Conservation (phyloP, 2,888 invertebrate genomes). For the Melolontha melolontha region DNA sequence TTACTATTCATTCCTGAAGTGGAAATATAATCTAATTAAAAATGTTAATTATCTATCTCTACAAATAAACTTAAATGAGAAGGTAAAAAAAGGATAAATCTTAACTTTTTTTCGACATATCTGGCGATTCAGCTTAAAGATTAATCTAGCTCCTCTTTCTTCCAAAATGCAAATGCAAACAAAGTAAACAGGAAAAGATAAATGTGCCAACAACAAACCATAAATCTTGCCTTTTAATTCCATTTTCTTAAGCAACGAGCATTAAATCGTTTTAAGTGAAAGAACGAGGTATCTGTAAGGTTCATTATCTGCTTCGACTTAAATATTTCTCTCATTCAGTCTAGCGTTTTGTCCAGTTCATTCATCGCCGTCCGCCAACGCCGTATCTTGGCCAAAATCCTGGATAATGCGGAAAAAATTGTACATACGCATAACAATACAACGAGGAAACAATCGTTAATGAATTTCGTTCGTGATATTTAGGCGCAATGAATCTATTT, state of each 20-base stretch:
- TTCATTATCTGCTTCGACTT: slow-evolving; percentile 40
- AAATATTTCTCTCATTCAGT: slow-evolving; percentile 31
- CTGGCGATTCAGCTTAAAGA: slow-evolving; percentile 13
- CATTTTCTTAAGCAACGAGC: slow-evolving; percentile 34
- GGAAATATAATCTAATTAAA: too few relatives aligned
- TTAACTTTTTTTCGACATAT: slow-evolving; percentile 25
- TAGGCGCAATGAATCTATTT: slow-evolving; percentile 24
- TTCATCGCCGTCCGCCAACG: slow-evolving; percentile 12
- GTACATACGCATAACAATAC: slow-evolving; percentile 8
- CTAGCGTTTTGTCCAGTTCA: neutral
- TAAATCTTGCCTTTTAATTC: slow-evolving; percentile 38
- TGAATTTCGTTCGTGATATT: slow-evolving; percentile 30
- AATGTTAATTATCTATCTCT: too few relatives aligned
- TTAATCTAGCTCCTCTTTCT: slow-evolving; percentile 17
- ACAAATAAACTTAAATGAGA: too few relatives aligned
- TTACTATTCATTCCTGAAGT: too few relatives aligned
- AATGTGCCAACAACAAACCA: slow-evolving; percentile 38
- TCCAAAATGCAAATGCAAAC: slow-evolving; percentile 29
- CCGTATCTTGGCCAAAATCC: slow-evolving; percentile 29
- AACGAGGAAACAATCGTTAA: slow-evolving; percentile 29
- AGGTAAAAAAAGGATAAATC: too few relatives aligned
- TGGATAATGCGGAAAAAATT: neutral
- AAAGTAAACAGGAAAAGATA: slow-evolving; percentile 37
- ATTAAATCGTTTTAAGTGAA: slow-evolving; percentile 38
- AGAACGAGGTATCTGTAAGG: slow-evolving; percentile 36